phyloP scores from a whole-genome alignment of 2,888 invertebrate species.

The Cybosia mesomella region DNA sequence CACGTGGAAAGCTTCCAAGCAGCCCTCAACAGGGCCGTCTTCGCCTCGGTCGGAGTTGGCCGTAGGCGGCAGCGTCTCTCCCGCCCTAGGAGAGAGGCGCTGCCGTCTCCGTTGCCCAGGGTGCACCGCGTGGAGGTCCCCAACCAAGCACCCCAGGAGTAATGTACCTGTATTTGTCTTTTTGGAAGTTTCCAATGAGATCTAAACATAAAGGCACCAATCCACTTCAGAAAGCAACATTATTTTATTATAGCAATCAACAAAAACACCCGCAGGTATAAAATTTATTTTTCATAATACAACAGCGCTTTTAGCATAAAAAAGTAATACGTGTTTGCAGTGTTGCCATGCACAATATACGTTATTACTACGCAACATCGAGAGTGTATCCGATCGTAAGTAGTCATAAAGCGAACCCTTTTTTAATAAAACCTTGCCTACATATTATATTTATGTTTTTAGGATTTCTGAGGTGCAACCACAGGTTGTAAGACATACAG shows the following conservation, averaged over 20 bases:
- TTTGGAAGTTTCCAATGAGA: neutral
- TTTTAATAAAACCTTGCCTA: neutral
- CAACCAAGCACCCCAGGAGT: no score
- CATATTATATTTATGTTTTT: neutral
- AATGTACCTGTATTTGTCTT: no score
- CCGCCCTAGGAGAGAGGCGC: no score
- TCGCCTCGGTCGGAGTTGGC: no score
- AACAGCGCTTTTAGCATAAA: constrained; percentile 4
- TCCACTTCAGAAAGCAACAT: neutral
- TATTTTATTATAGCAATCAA: neutral
- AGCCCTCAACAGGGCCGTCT: no score
- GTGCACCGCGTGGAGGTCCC: no score
- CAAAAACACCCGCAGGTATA: neutral
- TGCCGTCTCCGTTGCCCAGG: no score
- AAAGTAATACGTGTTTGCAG: constrained; percentile 1
- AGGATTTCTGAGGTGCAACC: neutral
- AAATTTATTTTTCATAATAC: constrained; percentile 8
- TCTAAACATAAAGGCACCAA: neutral
- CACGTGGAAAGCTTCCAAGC: no score
- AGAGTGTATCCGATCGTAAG: constrained; percentile 4
- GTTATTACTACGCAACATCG: constrained; percentile 7
- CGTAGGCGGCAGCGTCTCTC: no score
- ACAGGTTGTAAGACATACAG: no score
- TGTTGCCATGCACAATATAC: constrained; percentile 5
- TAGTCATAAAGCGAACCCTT: constrained; percentile 1